Evolutionary conservation across 1,140 invertebrate species (phyloP), one percentile per base, ranked within the genome.

Genomic region (Caenorhabditis brenneri): DNA sequence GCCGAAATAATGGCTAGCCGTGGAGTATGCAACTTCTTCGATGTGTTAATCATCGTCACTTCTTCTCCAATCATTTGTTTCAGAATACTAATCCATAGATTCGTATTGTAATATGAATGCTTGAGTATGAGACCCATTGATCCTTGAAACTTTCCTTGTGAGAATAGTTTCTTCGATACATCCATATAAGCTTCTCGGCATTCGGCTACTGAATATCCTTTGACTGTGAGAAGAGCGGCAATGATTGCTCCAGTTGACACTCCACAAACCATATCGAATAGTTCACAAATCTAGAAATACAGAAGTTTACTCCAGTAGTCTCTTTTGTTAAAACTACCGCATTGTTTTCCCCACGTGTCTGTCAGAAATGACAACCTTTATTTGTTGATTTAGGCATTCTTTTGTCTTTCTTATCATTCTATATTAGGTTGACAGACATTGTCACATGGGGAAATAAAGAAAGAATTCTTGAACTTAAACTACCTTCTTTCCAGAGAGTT

Each of bases 191-290:
- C 87, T 46, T 80, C 33, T 80, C 84, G 89, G 15, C 88, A 84
- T 80, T 89, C 84, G 27, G 82, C 80, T 22, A 90, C 86, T 16
- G 74, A 80, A 39, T 88, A 83, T 74, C 82, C 69, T 83, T 89
- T 91, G 19, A 89, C 85, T 53, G 90, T 91, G 4, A 92, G 74
- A 51, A 93, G 83, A n/a, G 88, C 87, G 24, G 91, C 91, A 16
- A 92, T 87, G 22, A 92, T 89, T 10, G 91, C 88, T 10, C 96
- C 96, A 4, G 96, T 97, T 89, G 95, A 96, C 16, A 97, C 96
- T 10, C 96, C 96, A 89, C 95, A 95, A 87, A 97, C 94, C 84
- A 95, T 95, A 92, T 97, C 96, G 92, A 97, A 97, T 36, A 93
- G 86, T 84, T 93, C 90, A 78, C 27, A 53, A 49, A 88, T 85